Evolutionary conservation across 2,888 invertebrate genomes (phyloP), one percentile per base, ranked within the genome.

Genomic region (Lordiphosa fenestrarum): DNA sequence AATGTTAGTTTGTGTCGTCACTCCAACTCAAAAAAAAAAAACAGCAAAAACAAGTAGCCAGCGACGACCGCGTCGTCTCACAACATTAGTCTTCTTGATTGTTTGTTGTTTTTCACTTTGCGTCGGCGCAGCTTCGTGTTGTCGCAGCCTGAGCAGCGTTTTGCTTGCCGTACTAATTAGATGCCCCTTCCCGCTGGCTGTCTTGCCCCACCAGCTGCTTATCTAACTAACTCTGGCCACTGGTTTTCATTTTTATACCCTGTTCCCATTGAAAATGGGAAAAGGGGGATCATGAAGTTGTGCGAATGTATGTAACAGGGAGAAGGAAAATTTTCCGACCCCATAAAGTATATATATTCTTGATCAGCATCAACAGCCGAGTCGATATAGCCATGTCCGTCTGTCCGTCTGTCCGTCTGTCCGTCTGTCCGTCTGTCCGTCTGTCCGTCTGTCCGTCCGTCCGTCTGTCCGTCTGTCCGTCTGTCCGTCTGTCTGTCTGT

Each of bases 121-220:
- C 66, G 62, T 54, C 35, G 44, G 51, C 41, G 38, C 38, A 38
- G 23, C 41, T 49, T 46, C 44, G 56, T 47, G 60, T 65, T 66
- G 81, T 73, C 74, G 71, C 78, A 76, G 81, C 60, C 62, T 66
- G 59, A 53, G 54, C 51, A 53, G 54, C 51, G 65, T 57, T 65
- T 53, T 39, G 62, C 53, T 46, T 57, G 52, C 51, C 65, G 60
- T 57, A 73, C 76, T 77, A 80, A 77, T 80, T 80, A 77, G 66
- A 57, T 50, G 36, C 37, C 41, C 40, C 50, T 35, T 12, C 38
- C 10, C 6, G 12, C 40, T 42, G 44, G 10, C 38, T 35, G 12
- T 6, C 42, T 15, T 15, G 10, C n/a, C 21, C 6, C 15, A 21
- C 35, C 19, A 47, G 7, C 40, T 64, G 65, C 68, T 69, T 69